Conservation (phyloP, 1,140 invertebrate genomes). For the Drosophila punjabiensis region DNA sequence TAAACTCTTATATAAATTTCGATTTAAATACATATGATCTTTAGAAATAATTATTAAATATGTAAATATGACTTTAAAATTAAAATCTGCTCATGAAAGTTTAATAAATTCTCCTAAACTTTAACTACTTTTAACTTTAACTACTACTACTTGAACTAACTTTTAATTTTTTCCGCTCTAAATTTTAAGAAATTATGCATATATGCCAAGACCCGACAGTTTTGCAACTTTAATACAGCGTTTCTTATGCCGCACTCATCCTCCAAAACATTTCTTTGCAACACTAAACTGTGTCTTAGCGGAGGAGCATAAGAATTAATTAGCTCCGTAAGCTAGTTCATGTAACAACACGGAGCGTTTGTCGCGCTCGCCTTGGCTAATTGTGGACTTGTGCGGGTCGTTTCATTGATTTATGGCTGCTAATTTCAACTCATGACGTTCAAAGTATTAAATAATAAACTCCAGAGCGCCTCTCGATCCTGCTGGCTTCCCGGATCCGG, state of each 20-base stretch:
- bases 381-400: constrained; percentile 78
- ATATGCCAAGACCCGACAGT: background rate
- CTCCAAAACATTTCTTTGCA: background rate
- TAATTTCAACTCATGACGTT: constrained; percentile 79
- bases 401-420: constrained; percentile 81
- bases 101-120: background rate
- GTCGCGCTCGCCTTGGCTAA: constrained; percentile 48
- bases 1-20: too few species aligned
- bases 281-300: constrained; percentile 10
- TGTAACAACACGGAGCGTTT: constrained; percentile 68
- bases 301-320: constrained; percentile 65
- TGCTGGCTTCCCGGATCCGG: constrained; percentile 2
- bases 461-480: constrained; percentile 54
- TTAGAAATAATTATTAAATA: background rate
- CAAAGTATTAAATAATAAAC: constrained; percentile 82
- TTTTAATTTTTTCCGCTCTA: background rate
- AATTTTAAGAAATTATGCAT: background rate
- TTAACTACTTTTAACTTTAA: too few species aligned
- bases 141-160: too few species aligned
- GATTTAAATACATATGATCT: too few species aligned
- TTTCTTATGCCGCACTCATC: background rate
- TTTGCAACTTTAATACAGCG: constrained; percentile 9
- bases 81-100: background rate
- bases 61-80: background rate
- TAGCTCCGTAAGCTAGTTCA: constrained; percentile 56